Evolutionary conservation across 2,797 vertebrate species (phyloP), one percentile per base, ranked within the genome.

Genomic region (Pseudocheirus occidentalis): DNA sequence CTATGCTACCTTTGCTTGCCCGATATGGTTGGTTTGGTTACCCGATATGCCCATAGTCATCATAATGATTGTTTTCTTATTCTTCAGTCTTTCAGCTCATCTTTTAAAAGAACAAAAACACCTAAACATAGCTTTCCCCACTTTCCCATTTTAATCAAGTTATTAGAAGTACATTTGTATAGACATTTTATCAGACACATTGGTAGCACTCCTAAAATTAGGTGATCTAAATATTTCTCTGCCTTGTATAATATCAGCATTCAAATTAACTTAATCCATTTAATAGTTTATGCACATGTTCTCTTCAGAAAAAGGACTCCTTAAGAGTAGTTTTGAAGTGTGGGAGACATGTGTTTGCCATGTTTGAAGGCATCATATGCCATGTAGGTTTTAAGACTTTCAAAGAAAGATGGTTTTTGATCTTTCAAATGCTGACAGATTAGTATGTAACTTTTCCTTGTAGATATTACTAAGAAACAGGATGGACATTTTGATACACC

Each of bases 391-490:
- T 40, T 96, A 94, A 97, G 94, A 95, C 96, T 96, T 97, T 97
- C 94, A 96, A 94, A 92, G 95, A 98, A 97, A 90, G 2, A 0
- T 96, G 31, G 28, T 95, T 55, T 97, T 96, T 97, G 13, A 89
- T 98, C 90, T 97, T 54, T 94, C 93, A 94, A 97, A 97, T 97
- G 95, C 94, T 91, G 92, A 97, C 90, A 97, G 96, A 97, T 94
- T 96, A 98, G 95, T 95, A 21, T 92, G 66, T 95, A 91, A 4
- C 96, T 98, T 95, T 98, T 98, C 92, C 95, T 98, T 98, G 62
- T 98, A 99, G 99, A 99, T 98, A 98, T 99, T 97, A 98, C 99
- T 96, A 99, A 99, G 99, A 99, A 99, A 98, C 99, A 99, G 90
- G 99, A 99, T 55, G 99, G 99, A 98, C 99, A 99, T 97, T 98